phyloP scores from a whole-genome alignment of 2,888 invertebrate species.

The Idaea straminata region DNA sequence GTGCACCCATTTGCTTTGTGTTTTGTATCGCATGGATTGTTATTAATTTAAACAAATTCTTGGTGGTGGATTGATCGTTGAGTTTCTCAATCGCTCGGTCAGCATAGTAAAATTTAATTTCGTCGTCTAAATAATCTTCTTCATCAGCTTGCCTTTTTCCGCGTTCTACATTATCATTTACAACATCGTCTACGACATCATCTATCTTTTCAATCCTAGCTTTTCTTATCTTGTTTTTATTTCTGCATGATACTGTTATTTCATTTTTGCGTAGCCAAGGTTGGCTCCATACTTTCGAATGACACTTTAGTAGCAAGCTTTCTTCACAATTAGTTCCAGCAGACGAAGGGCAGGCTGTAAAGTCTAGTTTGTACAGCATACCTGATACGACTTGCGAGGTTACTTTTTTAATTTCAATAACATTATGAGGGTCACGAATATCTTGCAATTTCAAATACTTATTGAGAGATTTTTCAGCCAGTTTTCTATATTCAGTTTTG shows the following conservation, averaged over 20 bases:
- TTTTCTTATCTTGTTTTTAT: constrained; percentile 7
- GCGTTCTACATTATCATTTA: constrained; percentile 18
- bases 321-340: constrained; percentile 24
- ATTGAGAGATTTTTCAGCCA: constrained; percentile 45
- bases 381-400: constrained; percentile 45
- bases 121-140: constrained; percentile 58
- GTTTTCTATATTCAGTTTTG: constrained; percentile 33
- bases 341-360: constrained; percentile 37
- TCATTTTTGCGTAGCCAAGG: constrained; percentile 71
- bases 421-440: constrained; percentile 29
- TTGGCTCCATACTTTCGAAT: constrained; percentile 73
- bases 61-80: constrained; percentile 43
- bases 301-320: constrained; percentile 51
- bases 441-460: constrained; percentile 35
- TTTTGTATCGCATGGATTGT: constrained; percentile 50
- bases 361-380: constrained; percentile 44
- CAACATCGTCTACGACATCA: neutral
- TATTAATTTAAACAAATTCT: constrained; percentile 58
- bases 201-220: constrained; percentile 9
- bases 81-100: constrained; percentile 50
- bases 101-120: constrained; percentile 53
- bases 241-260: constrained; percentile 51
- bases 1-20: constrained; percentile 47
- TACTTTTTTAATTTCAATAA: constrained; percentile 45
- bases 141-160: constrained; percentile 39